Evolutionary conservation across 2,888 invertebrate species (phyloP), one percentile per base, ranked within the genome.

Genomic region (Lasius platythorax): DNA sequence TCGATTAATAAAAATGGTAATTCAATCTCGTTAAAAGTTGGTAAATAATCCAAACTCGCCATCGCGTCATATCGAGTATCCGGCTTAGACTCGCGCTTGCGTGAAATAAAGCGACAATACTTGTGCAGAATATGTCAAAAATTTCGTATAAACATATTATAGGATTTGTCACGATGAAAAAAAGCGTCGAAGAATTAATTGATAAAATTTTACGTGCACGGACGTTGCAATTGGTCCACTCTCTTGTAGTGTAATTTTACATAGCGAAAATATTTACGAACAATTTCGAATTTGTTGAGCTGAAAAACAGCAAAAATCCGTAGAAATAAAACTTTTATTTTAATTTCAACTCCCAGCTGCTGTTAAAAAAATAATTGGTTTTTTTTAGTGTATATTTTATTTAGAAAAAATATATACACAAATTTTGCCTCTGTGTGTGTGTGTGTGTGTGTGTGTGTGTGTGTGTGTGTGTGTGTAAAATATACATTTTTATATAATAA

Each of bases 1-100:
- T 82, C 61, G 61, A 81, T 81, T 72, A 81, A 81, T 81, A 63
- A 81, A 81, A 72, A 81, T 81, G 61, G 23, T 72, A 81, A 72
- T 81, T n/a, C 61, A 50, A 46, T 63, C 61, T 61, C 46, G 56
- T 81, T 79, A 72, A 81, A 81, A 72, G 46, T 76, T 82, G 53
- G 40, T 37, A 37, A 82, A 74, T 50, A 64, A 64, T 30, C n/a
- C 64, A n/a, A 61, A 46, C 15, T 61, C 63, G 18, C 8, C 40
- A 28, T 68, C 30, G 43, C 50, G 50, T 68, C 4, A 28, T 46
- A 30, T 67, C 28, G 15, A 67, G 18, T 18, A n/a, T 37, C 68
- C 18, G 23, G 28, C 15, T 50, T 72, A 81, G 58, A 79, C 23
- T 11, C 15, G 30, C 56, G 9, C 43, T n/a, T 53, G 15, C 18